Evolutionary conservation across 2,113 vertebrate species (phyloP).

Genomic region (Cynoglossus semilaevis): DNA sequence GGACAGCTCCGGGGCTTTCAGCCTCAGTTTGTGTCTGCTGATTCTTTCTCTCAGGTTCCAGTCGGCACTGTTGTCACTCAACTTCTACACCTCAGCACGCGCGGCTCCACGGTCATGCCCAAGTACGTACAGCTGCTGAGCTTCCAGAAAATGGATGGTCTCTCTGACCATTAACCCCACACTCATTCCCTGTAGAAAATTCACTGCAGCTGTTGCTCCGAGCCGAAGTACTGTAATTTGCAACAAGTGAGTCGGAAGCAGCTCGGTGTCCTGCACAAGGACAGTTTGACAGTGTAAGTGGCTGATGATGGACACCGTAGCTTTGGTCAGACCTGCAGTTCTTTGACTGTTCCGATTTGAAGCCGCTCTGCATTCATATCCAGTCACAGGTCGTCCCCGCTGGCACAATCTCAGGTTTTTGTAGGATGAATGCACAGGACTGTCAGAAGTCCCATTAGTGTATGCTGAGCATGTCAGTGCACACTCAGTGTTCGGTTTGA

Average conservation of each 20-base stretch:
- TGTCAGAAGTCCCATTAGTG: conserved; percentile 73
- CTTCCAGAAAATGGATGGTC: conserved; percentile 31
- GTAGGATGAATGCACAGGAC: conserved; percentile 61
- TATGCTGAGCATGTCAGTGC: conserved; percentile 62
- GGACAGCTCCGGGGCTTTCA: conserved; percentile 51
- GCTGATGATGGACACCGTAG: conserved; percentile 44
- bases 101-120: conserved; percentile 25
- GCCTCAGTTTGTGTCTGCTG: neutral
- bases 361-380: conserved; percentile 38
- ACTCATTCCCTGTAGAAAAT: conserved; percentile 31
- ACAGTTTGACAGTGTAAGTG: conserved; percentile 38
- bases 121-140: conserved; percentile 46
- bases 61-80: conserved; percentile 10
- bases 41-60: conserved; percentile 3
- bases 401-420: conserved; percentile 46
- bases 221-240: conserved; percentile 47
- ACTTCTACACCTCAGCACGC: conserved; percentile 19
- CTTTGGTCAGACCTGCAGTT: conserved; percentile 47
- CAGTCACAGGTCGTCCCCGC: conserved; percentile 28
- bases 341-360: conserved; percentile 33
- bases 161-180: conserved; percentile 29
- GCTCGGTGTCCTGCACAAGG: conserved; percentile 29
- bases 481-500: conserved; percentile 59
- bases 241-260: conserved; percentile 26
- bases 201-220: conserved; percentile 43